These are phyloP conservation scores for Agapornis canus DNA, from an alignment of 2,797 vertebrate species.

Conservation along the genomic window DNA sequence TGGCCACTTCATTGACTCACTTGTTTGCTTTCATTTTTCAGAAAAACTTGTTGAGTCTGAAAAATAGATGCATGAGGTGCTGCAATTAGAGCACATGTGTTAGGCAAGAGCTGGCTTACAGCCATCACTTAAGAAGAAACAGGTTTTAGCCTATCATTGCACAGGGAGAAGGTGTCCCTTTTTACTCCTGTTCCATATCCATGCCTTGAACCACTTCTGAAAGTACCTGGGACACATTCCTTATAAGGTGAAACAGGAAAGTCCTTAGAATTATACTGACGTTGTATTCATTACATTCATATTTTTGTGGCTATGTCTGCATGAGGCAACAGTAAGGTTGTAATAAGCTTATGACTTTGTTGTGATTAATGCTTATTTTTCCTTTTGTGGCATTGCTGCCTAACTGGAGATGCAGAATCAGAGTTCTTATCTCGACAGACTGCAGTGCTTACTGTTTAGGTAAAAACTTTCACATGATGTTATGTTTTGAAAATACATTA, in stretches of 20 bases:
- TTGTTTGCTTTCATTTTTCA: neutral
- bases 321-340: neutral
- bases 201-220: neutral
- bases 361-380: neutral
- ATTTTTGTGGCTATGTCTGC: neutral
- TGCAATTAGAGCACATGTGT: neutral
- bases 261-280: neutral
- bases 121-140: neutral
- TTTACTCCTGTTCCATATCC: neutral
- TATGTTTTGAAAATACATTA: neutral
- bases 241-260: neutral
- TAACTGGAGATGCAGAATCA: neutral
- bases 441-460: neutral
- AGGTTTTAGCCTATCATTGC: neutral
- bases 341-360: neutral
- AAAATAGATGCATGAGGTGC: neutral
- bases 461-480: neutral
- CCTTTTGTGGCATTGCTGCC: neutral
- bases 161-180: neutral
- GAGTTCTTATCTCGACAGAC: neutral
- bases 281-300: neutral
- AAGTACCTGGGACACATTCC: neutral
- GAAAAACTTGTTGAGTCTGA: accelerated
- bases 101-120: neutral
- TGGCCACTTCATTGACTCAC: neutral